These are phyloP conservation scores for Lasioglossum morio DNA, from an alignment of 2,888 invertebrate species.

Conservation along the genomic window DNA sequence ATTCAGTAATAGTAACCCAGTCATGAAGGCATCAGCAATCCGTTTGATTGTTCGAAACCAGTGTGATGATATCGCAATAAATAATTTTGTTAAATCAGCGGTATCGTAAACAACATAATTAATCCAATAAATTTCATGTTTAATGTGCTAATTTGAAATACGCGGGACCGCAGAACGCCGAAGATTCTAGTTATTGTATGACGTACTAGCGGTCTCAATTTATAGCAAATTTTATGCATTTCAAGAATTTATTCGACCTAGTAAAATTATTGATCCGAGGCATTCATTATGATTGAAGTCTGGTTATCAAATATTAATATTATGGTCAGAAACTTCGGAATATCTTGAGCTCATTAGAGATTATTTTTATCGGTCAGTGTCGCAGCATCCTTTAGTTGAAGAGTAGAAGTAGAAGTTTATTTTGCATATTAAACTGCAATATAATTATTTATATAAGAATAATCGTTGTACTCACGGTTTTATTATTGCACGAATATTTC, in stretches of 20 bases:
- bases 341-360: background rate
- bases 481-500: background rate
- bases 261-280: too few species aligned
- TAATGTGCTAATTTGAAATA: background rate
- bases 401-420: too few species aligned
- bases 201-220: background rate
- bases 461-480: background rate
- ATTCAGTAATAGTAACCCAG: background rate
- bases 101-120: slow-evolving; percentile 4
- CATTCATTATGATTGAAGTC: too few species aligned
- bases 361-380: background rate
- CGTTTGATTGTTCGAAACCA: background rate
- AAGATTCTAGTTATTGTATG: slow-evolving; percentile 2
- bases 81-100: background rate
- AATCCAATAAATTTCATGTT: slow-evolving; percentile 2
- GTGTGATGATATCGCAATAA: background rate
- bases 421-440: background rate
- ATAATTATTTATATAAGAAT: background rate
- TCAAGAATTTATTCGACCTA: background rate
- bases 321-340: background rate
- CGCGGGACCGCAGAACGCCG: background rate
- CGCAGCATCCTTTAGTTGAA: background rate
- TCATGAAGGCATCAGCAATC: background rate
- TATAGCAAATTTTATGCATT: background rate
- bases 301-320: too few species aligned